A percentile compares a stretch with the other conserved stretches of the same genome.
Evolutionary conservation across 2,797 vertebrate species (phyloP).

Genomic region (Oreortyx pictus): DNA sequence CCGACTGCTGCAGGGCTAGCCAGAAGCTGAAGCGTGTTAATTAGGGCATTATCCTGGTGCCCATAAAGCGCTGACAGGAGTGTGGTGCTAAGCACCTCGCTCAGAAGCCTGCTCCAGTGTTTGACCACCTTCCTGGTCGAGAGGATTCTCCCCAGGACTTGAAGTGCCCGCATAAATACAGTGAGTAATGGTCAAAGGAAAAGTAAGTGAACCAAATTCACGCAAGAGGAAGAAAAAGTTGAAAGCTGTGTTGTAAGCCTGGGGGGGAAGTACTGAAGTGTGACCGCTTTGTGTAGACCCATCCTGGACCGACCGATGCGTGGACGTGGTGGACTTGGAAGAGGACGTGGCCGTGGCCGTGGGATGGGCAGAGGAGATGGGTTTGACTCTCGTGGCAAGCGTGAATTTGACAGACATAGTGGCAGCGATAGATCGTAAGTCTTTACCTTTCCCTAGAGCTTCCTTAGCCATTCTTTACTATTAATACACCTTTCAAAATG

Average conservation of each 20-base stretch:
- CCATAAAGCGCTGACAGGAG: no score
- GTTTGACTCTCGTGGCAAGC: slow-evolving; percentile 96
- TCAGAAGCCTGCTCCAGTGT: not conserved
- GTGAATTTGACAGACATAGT: slow-evolving; percentile 96
- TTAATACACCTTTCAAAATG: slow-evolving; percentile 6
- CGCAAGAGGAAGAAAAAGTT: not conserved
- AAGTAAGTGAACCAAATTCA: not conserved
- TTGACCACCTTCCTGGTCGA: not conserved
- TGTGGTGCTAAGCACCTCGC: not conserved
- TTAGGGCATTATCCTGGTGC: not conserved
- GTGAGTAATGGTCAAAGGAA: fast-evolving
- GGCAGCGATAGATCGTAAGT: slow-evolving; percentile 97
- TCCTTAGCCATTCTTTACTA: not conserved
- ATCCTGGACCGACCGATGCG: slow-evolving; percentile 90
- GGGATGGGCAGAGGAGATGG: slow-evolving; percentile 94
- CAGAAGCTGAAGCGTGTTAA: not conserved
- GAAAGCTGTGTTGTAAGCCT: fast-evolving
- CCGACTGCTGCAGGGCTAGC: not conserved
- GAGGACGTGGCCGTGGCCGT: slow-evolving; percentile 92
- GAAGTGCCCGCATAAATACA: no score
- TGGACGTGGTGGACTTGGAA: slow-evolving; percentile 91
- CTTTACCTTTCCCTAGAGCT: not conserved
- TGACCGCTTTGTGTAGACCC: slow-evolving; percentile 77
- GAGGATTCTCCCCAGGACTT: not conserved
- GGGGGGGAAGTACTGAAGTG: not conserved